These are phyloP conservation scores for Pipra filicauda DNA, from an alignment of 2,113 vertebrate species.

Conservation along the genomic window DNA sequence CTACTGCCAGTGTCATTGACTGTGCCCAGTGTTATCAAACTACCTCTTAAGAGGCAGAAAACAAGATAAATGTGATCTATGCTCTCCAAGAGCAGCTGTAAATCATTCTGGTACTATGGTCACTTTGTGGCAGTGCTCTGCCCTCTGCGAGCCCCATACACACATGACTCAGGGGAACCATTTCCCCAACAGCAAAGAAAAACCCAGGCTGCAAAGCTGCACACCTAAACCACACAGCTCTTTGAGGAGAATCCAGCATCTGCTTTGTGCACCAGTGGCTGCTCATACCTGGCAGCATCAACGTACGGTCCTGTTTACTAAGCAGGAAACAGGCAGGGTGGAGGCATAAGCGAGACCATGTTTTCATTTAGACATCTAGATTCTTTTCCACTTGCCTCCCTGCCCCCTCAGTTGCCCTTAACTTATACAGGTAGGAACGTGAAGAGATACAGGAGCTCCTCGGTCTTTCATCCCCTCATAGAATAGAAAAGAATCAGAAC, in stretches of 20 bases:
- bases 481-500: not conserved
- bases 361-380: not conserved
- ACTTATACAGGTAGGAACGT: not conserved
- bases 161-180: fast-evolving
- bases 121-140: not conserved
- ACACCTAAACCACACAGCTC: not conserved
- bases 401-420: fast-evolving
- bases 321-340: not conserved
- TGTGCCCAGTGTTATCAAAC: not conserved
- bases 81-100: not conserved
- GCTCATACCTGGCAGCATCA: not conserved
- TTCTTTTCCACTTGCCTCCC: not conserved
- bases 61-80: not conserved
- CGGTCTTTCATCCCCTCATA: not conserved
- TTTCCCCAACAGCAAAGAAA: not conserved
- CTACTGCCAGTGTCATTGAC: not conserved
- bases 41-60: not conserved
- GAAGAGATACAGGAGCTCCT: not conserved
- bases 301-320: not conserved
- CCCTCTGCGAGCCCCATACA: not conserved
- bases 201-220: not conserved
- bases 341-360: not conserved
- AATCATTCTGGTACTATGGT: not conserved
- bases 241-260: not conserved
- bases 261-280: not conserved